Evolutionary conservation across 2,797 vertebrate species (phyloP), one percentile per base, ranked within the genome.

Genomic region (Rachycentron canadum): DNA sequence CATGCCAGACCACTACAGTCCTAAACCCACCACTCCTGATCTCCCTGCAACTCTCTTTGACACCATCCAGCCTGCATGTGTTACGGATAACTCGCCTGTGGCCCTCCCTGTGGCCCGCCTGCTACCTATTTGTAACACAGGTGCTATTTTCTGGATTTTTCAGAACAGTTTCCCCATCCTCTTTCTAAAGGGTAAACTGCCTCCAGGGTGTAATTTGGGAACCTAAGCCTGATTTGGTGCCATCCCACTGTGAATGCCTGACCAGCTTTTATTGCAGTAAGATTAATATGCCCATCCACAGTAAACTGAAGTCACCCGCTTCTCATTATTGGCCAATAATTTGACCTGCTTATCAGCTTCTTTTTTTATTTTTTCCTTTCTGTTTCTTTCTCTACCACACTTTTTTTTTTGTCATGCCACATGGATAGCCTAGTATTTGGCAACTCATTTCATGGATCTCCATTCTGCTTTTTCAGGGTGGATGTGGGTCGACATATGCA

Each of bases 381-480:
- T 74, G 69, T 43, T 85, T 79, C 75, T 81, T 78, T 83, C 50
- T 70, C 65, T 75, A 61, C 82, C 79, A 58, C 40, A 68, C 61
- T 43, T 74, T 52, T 79, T 78, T 69, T 61, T 64, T 69, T 28
- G n/a, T 56, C 36, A 9, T 79, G 79, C 85, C 82, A 86, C 58
- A 45, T 69, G 63, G 67, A 87, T 69, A 81, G 65, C 70, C 65
- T 75, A 36, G 70, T 81, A 80, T 89, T 88, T 86, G 88, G 81
- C 88, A 86, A 89, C 85, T 90, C 81, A 91, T 91, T 93, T 93
- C 90, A 91, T 73, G 86, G 84, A 50, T 86, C 82, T 85, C 85
- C 65, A 41, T 88, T 88, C 86, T 80, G 83, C 86, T 81, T 90
- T 87, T 87, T 86, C 56, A 36, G 80, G 81, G 76, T 82, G 86